Evolutionary conservation across 2,113 vertebrate species (phyloP).

Genomic region (Hypocryptadius cinnamomeus): DNA sequence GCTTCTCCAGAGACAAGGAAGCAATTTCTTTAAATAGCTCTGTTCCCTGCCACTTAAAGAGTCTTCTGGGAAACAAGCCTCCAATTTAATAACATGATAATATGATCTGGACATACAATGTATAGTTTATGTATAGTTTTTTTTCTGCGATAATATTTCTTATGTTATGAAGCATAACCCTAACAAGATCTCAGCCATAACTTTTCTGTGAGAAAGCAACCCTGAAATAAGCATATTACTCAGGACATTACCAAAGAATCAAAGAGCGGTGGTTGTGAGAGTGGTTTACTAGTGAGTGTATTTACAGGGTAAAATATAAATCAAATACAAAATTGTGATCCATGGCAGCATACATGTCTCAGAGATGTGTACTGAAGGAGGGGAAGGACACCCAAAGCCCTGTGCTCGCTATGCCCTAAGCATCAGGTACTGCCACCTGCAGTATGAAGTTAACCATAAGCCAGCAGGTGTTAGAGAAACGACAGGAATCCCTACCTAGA

Average conservation of each 20-base stretch:
- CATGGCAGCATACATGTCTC: rapidly evolving
- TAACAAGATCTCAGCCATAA: neutral
- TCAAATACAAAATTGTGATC: neutral
- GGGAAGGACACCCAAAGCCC: neutral
- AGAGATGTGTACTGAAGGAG: neutral
- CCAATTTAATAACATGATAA: neutral
- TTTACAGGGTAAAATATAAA: neutral
- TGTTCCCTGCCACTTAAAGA: neutral
- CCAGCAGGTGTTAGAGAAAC: neutral
- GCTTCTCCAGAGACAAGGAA: neutral
- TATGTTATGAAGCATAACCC: neutral
- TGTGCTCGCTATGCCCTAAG: rapidly evolving
- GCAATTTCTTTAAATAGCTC: neutral
- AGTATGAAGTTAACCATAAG: neutral
- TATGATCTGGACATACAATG: neutral
- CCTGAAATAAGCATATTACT: neutral
- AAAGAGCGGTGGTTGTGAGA: neutral
- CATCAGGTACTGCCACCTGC: neutral
- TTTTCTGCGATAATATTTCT: neutral
- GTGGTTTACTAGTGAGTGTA: neutral
- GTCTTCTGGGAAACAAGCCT: neutral
- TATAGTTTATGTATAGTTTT: neutral
- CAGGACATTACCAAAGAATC: neutral
- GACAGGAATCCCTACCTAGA: neutral
- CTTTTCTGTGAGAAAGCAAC: neutral